Base-by-base conservation (phyloP, 2,797 vertebrate genomes). In the Poeciliopsis presidionis region DNA sequence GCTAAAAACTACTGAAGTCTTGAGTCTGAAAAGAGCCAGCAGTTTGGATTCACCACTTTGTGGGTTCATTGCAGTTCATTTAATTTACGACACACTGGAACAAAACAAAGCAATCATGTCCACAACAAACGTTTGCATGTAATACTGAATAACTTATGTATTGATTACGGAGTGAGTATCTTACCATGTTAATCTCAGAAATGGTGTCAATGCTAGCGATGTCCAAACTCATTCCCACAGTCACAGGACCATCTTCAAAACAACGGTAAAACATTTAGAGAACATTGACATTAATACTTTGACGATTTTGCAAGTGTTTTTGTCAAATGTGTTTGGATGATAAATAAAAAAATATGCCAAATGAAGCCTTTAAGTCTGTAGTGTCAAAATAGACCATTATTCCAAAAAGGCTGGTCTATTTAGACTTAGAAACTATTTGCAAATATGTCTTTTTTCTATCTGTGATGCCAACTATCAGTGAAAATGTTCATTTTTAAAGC, bases 141-240 rank as follows among this genome's bases (percentile, higher is more conserved):
- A 22, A 55, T 45, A 11, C 22, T 7, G 16, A 73, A 41, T 61
- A 12, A 46, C 30, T 7, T 6, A 55, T 53, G 2, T 13, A 14
- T 45, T 45, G 2, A 45, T 30, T 45, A 45, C 0, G 45, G 43
- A 71, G 45, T 45, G 69, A 45, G 28, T 1, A 51, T 72, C 92
- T 91, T 94, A 97, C 97, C 97, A 98, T 98, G 87, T 98, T 98
- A 90, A 98, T 98, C 95, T 98, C 97, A 84, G 97, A 98, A 94
- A 98, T 97, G 74, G 97, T 98, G 90, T 98, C 97, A 86, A 98
- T 98, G 91, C 97, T 98, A 89, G 97, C 97, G 61, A 98, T 97
- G 87, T 98, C 97, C 96, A 98, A 82, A 88, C 97, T 98, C 97
- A 98, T 98, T n/a, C 97, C 97, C 63, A 98, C 93, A 0, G 96